These are phyloP conservation scores for Chascanopsetta lugubris DNA, from an alignment of 2,113 vertebrate genomes.

Conservation along the genomic window DNA sequence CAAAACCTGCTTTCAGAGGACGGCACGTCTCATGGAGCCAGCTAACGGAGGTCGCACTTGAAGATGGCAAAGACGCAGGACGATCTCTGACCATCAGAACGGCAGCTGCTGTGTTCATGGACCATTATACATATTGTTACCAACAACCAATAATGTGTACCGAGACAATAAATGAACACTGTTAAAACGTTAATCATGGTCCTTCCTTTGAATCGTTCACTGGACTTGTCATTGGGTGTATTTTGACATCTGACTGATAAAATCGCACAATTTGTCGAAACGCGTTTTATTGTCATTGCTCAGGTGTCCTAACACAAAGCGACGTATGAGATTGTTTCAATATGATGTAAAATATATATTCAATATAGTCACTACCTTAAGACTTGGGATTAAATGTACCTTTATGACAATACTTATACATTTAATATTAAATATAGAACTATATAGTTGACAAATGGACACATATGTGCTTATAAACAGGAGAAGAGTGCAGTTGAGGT, in stretches of 20 bases:
- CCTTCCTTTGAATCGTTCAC: background rate
- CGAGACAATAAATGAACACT: constrained; percentile 71
- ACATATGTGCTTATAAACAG: no score
- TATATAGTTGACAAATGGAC: no score
- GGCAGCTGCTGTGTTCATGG: constrained; percentile 63
- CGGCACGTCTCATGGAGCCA: background rate
- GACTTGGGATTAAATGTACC: no score
- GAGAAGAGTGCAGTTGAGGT: no score
- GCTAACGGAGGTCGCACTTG: constrained; percentile 22
- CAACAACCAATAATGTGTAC: constrained; percentile 53
- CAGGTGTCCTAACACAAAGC: no score
- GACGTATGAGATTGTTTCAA: no score
- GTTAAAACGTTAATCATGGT: constrained; percentile 20
- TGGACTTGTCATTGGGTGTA: background rate
- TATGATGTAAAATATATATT: no score
- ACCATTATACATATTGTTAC: constrained; percentile 51
- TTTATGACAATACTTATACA: no score
- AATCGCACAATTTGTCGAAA: background rate
- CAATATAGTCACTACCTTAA: no score
- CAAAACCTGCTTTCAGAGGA: constrained; percentile 1
- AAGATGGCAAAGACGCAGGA: constrained; percentile 45
- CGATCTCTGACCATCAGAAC: constrained; percentile 25
- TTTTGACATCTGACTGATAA: no score
- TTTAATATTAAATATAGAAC: no score
- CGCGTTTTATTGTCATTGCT: background rate